Percentiles rank a stretch among this genome's conserved stretches.
phyloP scores from a whole-genome alignment of 1,140 invertebrate genomes.

The Apis florea region DNA sequence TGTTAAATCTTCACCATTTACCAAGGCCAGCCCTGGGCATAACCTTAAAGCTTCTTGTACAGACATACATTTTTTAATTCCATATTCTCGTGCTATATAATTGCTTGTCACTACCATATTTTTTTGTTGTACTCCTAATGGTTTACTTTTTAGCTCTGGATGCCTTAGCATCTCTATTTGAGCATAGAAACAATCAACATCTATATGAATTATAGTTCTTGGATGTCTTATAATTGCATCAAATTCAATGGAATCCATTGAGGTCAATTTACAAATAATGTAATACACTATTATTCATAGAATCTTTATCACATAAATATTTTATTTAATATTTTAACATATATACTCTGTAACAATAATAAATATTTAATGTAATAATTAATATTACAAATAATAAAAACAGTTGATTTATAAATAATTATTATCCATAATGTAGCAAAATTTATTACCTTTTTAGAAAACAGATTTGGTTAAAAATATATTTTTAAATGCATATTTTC shows the following conservation, averaged over 20 bases:
- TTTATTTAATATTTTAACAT: slow-evolving; percentile 33
- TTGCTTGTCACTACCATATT: slow-evolving; percentile 90
- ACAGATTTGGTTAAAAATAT: background rate
- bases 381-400: background rate
- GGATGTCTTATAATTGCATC: slow-evolving; percentile 77
- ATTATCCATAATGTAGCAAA: background rate
- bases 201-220: slow-evolving; percentile 87
- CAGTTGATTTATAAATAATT: background rate
- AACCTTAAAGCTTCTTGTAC: slow-evolving; percentile 84
- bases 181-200: slow-evolving; percentile 91
- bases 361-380: background rate
- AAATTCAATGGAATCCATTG: slow-evolving; percentile 74
- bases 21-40: slow-evolving; percentile 85
- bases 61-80: slow-evolving; percentile 88
- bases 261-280: slow-evolving; percentile 39
- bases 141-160: slow-evolving; percentile 83
- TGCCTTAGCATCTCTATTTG: slow-evolving; percentile 89
- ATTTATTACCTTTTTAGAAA: slow-evolving; percentile 26
- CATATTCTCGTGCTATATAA: slow-evolving; percentile 86
- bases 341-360: slow-evolving; percentile 33
- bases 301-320: slow-evolving; percentile 26
- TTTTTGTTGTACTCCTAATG: slow-evolving; percentile 90
- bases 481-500: slow-evolving; percentile 3
- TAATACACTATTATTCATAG: slow-evolving; percentile 26
- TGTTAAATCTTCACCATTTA: slow-evolving; percentile 89